These are phyloP conservation scores for Limnephilus marmoratus DNA, from an alignment of 2,888 invertebrate species.

Conservation along the genomic window DNA sequence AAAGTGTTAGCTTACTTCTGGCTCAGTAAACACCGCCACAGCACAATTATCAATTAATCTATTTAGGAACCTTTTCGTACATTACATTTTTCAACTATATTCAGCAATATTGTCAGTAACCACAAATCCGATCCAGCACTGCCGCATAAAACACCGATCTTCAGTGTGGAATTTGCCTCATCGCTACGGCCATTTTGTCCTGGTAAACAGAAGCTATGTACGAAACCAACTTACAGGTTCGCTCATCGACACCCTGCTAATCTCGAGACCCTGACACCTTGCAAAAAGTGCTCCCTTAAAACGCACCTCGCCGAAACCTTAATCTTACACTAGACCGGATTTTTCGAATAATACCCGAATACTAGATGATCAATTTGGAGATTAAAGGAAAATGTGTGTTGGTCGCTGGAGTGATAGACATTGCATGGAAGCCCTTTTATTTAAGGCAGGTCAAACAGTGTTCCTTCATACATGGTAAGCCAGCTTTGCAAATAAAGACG, in stretches of 20 bases:
- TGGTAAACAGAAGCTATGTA: conserved; percentile 53
- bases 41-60: too few relatives aligned
- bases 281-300: background rate
- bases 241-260: background rate
- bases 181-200: conserved; percentile 51
- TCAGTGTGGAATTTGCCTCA: conserved; percentile 29
- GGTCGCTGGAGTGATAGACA: background rate
- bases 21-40: too few relatives aligned
- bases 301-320: background rate
- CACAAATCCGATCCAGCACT: background rate
- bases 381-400: conserved; percentile 3
- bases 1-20: too few relatives aligned
- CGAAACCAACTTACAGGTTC: conserved; percentile 42
- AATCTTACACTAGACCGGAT: background rate
- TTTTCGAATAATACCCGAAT: background rate
- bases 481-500: background rate
- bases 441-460: conserved; percentile 28
- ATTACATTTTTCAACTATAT: background rate
- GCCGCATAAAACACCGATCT: conserved; percentile 8
- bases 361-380: background rate
- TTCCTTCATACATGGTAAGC: background rate
- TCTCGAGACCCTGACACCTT: background rate
- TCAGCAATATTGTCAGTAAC: background rate
- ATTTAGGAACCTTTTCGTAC: too few relatives aligned
- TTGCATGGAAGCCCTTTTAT: background rate